Base-by-base conservation (phyloP, 2,113 vertebrate genomes). In the Rhineura floridana region DNA sequence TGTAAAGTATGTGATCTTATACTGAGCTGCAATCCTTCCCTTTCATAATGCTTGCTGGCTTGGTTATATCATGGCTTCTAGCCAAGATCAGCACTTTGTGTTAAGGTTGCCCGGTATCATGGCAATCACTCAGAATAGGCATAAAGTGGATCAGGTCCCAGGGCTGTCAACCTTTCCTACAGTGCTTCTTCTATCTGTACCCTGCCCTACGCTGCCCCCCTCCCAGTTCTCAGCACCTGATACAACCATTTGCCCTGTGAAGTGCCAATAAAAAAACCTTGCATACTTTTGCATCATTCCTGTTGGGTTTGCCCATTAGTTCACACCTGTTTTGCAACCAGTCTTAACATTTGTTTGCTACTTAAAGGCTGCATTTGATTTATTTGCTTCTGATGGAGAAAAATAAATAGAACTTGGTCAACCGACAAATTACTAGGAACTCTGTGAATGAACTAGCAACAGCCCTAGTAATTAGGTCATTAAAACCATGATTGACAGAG, bases 311-410 rank as follows among this genome's bases (percentile, higher is more conserved):
- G 91, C 91, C 89, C 91, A 87, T 93, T 3, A 72, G 87, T 95
- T 95, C 92, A 91, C 25, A 90, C 92, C 92, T 90, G 88, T 92
- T 94, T 95, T 91, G 92, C 92, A 96, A 93, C 89, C 90, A 89
- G 91, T 94, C 92, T 94, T 92, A 93, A 93, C 91, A 91, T 93
- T 95, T 95, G 93, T 95, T 94, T 95, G 93, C 95, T 92, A 23
- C 76, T 95, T 94, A 92, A 93, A 95, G 91, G 93, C 93, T 93
- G 92, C 91, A 94, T 93, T 95, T 95, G 93, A 95, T 95, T 95
- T 96, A 93, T 95, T 95, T 95, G 91, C 90, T 91, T 94, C 92
- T 93, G 89, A 88, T 93, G 91, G 70, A 33, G 42, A 87, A 62
- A 95, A 95, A 96, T 92, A 95, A 93, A 91, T 94, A 92, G 94